These are phyloP conservation scores for Drosophila melanogaster DNA, from an alignment of 1,140 invertebrate genomes.

Conservation along the genomic window DNA sequence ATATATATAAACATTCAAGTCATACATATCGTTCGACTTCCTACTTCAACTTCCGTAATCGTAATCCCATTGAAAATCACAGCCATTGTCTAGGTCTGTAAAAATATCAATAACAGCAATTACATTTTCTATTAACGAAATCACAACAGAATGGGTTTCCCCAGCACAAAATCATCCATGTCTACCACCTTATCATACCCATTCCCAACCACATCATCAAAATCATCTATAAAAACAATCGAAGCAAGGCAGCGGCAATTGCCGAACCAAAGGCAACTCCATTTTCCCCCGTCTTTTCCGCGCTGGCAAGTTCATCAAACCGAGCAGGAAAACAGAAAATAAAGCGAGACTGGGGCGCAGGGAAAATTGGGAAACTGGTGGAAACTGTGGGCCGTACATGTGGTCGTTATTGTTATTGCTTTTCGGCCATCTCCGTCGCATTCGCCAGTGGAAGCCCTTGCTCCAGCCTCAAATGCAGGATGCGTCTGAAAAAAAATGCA, in stretches of 20 bases:
- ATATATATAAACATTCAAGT: background rate
- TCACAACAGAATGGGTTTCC: constrained; percentile 19
- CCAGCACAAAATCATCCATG: constrained; percentile 54
- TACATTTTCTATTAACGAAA: constrained; percentile 82
- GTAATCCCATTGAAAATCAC: constrained; percentile 39
- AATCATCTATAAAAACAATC: constrained; percentile 77
- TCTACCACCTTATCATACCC: constrained; percentile 23
- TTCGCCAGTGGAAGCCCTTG: constrained; percentile 30
- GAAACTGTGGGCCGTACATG: constrained; percentile 40
- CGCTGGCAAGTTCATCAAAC: constrained; percentile 71
- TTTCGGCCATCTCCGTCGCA: constrained; percentile 55
- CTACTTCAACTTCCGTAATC: background rate
- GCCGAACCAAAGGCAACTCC: constrained; percentile 36
- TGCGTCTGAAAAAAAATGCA: constrained; percentile 56
- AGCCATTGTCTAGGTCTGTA: background rate
- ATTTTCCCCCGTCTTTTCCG: constrained; percentile 20
- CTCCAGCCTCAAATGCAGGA: constrained; percentile 27
- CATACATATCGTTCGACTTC: background rate
- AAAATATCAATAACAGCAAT: constrained; percentile 76
- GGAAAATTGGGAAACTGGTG: background rate
- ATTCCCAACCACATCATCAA: constrained; percentile 42
- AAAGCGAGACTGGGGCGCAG: constrained; percentile 11
- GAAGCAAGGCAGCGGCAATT: constrained; percentile 63
- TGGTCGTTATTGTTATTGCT: constrained; percentile 79
- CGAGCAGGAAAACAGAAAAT: constrained; percentile 41